Percentiles rank a stretch among this genome's conserved stretches.
phyloP scores from a whole-genome alignment of 2,888 invertebrate species.

The Troilus luridus region DNA sequence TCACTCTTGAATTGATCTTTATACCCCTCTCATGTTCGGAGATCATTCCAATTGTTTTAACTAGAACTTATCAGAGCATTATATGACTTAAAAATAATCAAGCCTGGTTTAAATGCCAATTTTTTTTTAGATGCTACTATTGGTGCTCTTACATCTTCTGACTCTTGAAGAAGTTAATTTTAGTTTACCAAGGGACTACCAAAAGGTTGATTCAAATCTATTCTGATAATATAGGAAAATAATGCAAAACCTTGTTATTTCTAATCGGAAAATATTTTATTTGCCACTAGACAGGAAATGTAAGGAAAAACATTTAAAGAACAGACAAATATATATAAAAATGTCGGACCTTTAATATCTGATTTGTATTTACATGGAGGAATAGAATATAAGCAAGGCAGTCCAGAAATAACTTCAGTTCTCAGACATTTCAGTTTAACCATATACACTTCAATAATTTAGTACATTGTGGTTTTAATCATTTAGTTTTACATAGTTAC shows the following conservation, averaged over 20 bases:
- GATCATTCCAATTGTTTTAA: no score
- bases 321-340: slow-evolving; percentile 37
- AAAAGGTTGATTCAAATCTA: not conserved
- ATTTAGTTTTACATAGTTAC: slow-evolving; percentile 12
- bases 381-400: slow-evolving; percentile 45
- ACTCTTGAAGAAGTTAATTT: no score
- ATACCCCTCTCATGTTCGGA: no score
- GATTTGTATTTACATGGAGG: slow-evolving; percentile 39
- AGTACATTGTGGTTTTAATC: not conserved
- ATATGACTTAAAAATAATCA: no score
- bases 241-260: not conserved
- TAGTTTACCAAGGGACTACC: not conserved
- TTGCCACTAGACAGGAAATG: not conserved
- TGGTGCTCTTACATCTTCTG: no score
- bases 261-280: slow-evolving; percentile 19
- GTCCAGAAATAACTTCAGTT: slow-evolving; percentile 45
- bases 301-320: slow-evolving; percentile 11
- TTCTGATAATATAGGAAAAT: not conserved
- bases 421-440: slow-evolving; percentile 23
- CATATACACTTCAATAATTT: slow-evolving; percentile 18
- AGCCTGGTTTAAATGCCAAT: no score
- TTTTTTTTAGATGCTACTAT: no score
- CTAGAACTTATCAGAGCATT: no score
- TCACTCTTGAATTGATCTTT: no score
- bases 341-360: slow-evolving; percentile 44